Base-by-base conservation (phyloP, 2,888 invertebrate species). In the Nezara viridula region DNA sequence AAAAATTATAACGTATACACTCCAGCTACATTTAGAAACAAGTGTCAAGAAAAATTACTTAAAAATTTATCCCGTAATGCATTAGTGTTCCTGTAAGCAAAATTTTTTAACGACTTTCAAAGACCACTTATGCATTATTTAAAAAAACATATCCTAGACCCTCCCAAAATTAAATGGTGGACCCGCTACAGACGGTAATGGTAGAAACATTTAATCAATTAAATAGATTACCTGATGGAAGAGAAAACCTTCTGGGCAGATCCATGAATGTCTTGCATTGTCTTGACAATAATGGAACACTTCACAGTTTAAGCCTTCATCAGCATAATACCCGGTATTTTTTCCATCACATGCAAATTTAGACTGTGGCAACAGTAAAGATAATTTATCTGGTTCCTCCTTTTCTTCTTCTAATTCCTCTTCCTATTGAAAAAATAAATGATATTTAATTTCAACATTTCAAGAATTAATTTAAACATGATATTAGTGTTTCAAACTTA, bases 261-360 rank as follows among this genome's bases (percentile, higher is more conserved):
- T 96, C 98, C 98, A 98, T 4, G 98, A 98, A 93, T 98, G 98
- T 92, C 96, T 96, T 66, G 96, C 96, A 91, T 96, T 96, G 91
- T 97, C 98, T 92, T 98, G 97, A 92, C 98, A 98, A 93, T 98
- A 98, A 92, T 98, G 98, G 95, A 98, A 98, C 66, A 98, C 97
- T 93, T 98, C 98, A 92, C 98, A 98, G 92, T 95, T 95, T 44
- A 98, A 94, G 85, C 96, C 96, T 92, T 97, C 96, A 92, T 98
- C 98, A 47, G 98, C 98, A 92, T 98, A 98, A 93, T 98, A 98
- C 16, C 98, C 98, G 21, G 97, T 96, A 92, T 96, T 96, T 92
- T 96, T 96, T 92, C 95, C 95, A 66, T 94, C 94, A 92, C 98
- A 98, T 92, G 95, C 95, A 93, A 98, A 98, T 92, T 96, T 96